Base-by-base conservation (phyloP, 1,140 invertebrate species). In the Phortica variegata region DNA sequence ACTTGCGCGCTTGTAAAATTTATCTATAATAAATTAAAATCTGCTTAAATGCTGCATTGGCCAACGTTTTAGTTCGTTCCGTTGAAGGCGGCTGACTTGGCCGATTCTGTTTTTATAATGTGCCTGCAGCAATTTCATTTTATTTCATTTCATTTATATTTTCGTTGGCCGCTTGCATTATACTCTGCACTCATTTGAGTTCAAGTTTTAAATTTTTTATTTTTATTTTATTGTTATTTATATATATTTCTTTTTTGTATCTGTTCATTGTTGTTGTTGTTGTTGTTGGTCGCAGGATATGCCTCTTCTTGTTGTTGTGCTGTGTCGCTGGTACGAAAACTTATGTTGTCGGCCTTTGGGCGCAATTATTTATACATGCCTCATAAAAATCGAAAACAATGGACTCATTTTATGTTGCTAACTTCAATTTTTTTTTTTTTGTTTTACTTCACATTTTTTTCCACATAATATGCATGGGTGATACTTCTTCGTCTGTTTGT, bases 1-100 rank as follows among this genome's bases (percentile, higher is more conserved):
- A 26, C 10, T 26, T 26, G 23, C 23, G 5, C 10, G 23, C 23
- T 41, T 57, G 55, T 55, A 55, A 58, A 60, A 58, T 72, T 56
- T 72, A 71, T 71, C 69, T 72, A 72, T 66, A 71, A 71, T 71
- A 71, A 71, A 71, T 71, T 71, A 71, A 71, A 71, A 72, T 68
- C 63, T 71, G 58, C 58, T 71, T 71, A 71, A 71, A 71, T 69
- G 65, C 54, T 65, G 56, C 47, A 52, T 31, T 40, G 26, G 23
- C 23, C 23, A 26, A 5, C 23, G 23, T 26, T 26, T 5, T 26
- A 26, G 23, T 26, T 26, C n/a, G n/a, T n/a, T n/a, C n/a, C n/a
- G 23, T 26, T 26, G 23, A 26, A 6, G 23, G 5, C 23, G 23
- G 5, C 23, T 26, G 23, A 6, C 23, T 26, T 26, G 10, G 23